Base-by-base conservation (phyloP, 2,888 invertebrate genomes). In the Perizoma flavofasciatum region DNA sequence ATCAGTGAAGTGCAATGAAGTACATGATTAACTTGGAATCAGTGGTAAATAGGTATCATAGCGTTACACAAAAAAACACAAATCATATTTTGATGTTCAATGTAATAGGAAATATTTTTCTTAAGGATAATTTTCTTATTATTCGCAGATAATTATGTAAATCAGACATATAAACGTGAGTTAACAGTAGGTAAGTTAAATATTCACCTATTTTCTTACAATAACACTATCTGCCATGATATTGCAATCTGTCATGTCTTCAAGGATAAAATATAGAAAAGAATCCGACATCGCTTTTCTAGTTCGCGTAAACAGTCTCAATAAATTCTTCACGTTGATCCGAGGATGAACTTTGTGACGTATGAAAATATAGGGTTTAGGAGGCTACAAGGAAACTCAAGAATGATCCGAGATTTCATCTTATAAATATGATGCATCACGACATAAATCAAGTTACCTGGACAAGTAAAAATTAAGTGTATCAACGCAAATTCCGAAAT, bases 261-360 rank as follows among this genome's bases (percentile, higher is more conserved):
- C 55, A 60, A 47, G 44, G 47, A 62, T 53, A 59, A 62, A 52
- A 66, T 58, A 54, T 60, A 63, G 56, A 60, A 63, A 64, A 59
- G 69, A 70, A 67, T 64, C 61, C 63, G 49, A 72, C 49, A 47
- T 41, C 44, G 55, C 55, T 51, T 76, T 74, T 71, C 75, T 73
- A 69, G 74, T 74, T 73, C 75, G 70, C 68, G 77, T 84, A 84
- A 83, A 83, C 82, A 83, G 75, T 80, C 80, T 81, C 83, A 81
- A 86, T 88, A 88, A 86, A 88, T 87, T 83, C 81, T 82, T 85
- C 85, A 82, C 74, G 77, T 75, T 86, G 86, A 88, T 85, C 86
- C 83, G 66, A 66, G 82, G 84, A 82, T 85, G 82, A 84, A 82
- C 79, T 75, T 77, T 75, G 81, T 73, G 85, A 84, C 85, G 78